A percentile compares a stretch with the other conserved stretches of the same genome.
Conservation (phyloP, 2,888 invertebrate species). For the Drosophila mettleri region DNA sequence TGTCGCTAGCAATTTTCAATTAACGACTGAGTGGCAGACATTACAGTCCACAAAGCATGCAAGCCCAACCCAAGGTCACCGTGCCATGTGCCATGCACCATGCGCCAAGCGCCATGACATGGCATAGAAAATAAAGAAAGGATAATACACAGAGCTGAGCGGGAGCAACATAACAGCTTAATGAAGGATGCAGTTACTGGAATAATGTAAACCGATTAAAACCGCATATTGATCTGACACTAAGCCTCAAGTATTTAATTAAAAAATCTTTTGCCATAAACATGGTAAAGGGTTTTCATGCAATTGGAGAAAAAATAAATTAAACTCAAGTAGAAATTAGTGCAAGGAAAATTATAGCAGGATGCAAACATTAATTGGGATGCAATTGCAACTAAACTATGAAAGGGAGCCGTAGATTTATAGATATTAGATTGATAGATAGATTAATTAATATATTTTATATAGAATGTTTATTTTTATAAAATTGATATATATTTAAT, state of each 20-base stretch:
- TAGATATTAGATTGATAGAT: background rate
- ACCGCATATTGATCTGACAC: conserved; percentile 1
- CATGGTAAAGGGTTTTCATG: conserved; percentile 2
- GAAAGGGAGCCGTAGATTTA: background rate
- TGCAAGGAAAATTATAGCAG: background rate
- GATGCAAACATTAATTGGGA: background rate
- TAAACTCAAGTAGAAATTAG: background rate
- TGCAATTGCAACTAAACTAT: background rate
- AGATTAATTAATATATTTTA: too few relatives aligned
- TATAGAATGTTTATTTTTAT: too few relatives aligned
- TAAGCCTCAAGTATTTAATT: conserved; percentile 53
- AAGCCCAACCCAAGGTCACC: conserved; percentile 12
- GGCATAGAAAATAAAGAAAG: conserved; percentile 1
- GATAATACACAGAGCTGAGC: conserved; percentile 20
- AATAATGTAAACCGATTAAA: conserved; percentile 30
- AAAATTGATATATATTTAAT: too few relatives aligned
- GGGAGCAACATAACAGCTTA: conserved; percentile 23
- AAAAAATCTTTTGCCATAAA: conserved; percentile 47
- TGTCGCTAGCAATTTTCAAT: conserved; percentile 66
- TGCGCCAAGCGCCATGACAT: conserved; percentile 13
- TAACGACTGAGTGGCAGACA: conserved; percentile 51
- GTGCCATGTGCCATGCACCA: conserved; percentile 8
- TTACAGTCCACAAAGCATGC: conserved; percentile 13
- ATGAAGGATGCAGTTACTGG: conserved; percentile 43
- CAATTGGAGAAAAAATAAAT: background rate